Evolutionary conservation across 53 echinoderm and acorn worm genomes (phyloP), one percentile per base, ranked within the genome.

Genomic region (Patiria pectinifera): DNA sequence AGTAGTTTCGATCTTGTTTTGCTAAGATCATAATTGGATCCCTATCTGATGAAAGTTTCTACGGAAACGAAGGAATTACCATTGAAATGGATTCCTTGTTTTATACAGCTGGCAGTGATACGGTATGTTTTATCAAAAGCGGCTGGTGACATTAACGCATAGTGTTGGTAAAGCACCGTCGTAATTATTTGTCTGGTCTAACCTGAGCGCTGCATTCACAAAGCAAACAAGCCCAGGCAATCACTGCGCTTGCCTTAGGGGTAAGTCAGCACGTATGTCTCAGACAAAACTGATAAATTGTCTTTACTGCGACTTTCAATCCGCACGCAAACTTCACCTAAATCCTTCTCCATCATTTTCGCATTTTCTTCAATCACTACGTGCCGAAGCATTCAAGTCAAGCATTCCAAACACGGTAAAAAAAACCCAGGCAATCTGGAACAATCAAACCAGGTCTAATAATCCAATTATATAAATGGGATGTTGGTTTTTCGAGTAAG

Each of bases 351-450:
- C 70, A 86, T 86, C 53, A 86, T 86, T 86, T 49, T 75, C 58
- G n/a, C 70, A 86, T 75, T 35, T 86, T 74, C 53, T 72, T n/a
- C n/a, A 86, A 86, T 74, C 74, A 47, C 53, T 71, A 86, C 86
- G 86, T 72, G 86, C 86, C 25, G 59, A 48, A 48, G 86, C 86
- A 79, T 79, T 47, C 44, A 23, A 79, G 80, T 79, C 19, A 16
- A 45, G 46, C 4, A 23, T 74, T 74, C 19, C 19, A 2, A 21
- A 9, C 22, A 74, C 24, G 24, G 74, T 7, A 15, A 3, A 11
- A 66, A 14, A 66, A 74, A 74, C 1, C 24, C 18, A 70, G 19
- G 74, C 8, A 4, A 79, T 79, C 80, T 79, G 19, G 80, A 79
- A 79, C 80, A 79, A 46, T 45, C 80, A 16, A 45, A 79, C 47